Evolutionary conservation across 2,113 vertebrate species (phyloP), one percentile per base, ranked within the genome.

Genomic region (Pedetes capensis): DNA sequence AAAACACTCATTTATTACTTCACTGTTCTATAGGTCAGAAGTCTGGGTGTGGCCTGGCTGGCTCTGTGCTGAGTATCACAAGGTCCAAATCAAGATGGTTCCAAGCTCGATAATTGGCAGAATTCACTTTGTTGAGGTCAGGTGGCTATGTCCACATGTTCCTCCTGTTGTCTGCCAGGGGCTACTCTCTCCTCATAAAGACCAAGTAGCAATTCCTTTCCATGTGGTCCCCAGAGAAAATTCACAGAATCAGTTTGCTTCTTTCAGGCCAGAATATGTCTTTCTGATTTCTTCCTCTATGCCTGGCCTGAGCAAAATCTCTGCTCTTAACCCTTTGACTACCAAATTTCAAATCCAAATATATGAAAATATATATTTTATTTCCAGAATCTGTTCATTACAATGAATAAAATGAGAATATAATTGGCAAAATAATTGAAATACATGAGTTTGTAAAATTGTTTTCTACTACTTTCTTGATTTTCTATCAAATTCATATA

Each of bases 221-320:
- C 23, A 23, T 2, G 20, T 13, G 68, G 1, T 8, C n/a, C 32
- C 29, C 6, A 22, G 0, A 5, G 6, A 27, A 18, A 49, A 44
- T 84, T 93, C 32, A 39, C 12, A 51, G 13, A 44, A 22, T 23
- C 9, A 10, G 12, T 29, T 74, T 66, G 51, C 55, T 57, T 81
- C 12, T 66, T 71, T n/a, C 25, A 51, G 59, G 29, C 7, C 17
- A 10, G 23, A 49, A 92, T 9, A 8, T 22, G n/a, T 37, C 18
- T 78, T 72, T 88, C 81, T 93, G 51, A 37, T 13, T 85, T 85
- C 22, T 72, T 71, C 51, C 16, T 84, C 8, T 79, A 81, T 55
- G 4, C 39, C 32, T 27, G 47, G 32, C 17, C 29, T 32, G 29
- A 75, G 17, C 2, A 16, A 64, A 18, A 13, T n/a, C 42, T 42